Evolutionary conservation across 2,888 invertebrate genomes (phyloP).

Genomic region (Callosobruchus maculatus): DNA sequence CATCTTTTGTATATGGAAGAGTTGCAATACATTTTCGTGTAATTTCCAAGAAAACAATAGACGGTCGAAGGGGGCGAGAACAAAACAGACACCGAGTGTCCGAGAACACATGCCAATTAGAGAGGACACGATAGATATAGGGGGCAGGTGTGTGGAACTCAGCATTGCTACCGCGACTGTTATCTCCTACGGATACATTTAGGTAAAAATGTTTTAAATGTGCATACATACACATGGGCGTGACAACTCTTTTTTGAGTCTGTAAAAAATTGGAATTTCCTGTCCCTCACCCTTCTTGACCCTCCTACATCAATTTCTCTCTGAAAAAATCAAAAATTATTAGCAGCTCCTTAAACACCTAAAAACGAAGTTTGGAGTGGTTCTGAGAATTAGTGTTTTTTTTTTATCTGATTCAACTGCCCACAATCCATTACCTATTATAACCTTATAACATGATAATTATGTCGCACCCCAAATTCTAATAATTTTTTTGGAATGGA

Average conservation of each 20-base stretch:
- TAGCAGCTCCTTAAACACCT: too few species aligned
- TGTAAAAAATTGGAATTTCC: too few species aligned
- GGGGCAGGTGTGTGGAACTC: constrained; percentile 13
- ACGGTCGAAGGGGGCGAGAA: constrained; percentile 17
- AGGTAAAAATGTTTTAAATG: neutral
- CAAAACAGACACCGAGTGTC: constrained; percentile 26
- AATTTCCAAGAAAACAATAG: neutral
- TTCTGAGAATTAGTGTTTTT: too few species aligned
- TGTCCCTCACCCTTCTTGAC: too few species aligned
- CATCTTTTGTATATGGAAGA: neutral
- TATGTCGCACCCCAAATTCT: too few species aligned
- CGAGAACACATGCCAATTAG: constrained; percentile 22
- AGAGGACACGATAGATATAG: constrained; percentile 14
- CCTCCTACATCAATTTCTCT: too few species aligned
- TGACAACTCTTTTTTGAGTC: neutral
- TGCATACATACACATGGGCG: neutral
- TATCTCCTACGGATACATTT: neutral
- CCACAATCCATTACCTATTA: too few species aligned
- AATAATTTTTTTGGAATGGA: too few species aligned
- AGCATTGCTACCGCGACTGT: constrained; percentile 2
- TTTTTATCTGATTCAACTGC: too few species aligned
- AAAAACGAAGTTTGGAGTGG: too few species aligned
- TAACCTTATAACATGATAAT: too few species aligned
- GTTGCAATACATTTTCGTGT: neutral
- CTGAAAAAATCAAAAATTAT: too few species aligned